Percentiles rank a stretch among this genome's conserved stretches.
phyloP scores from a whole-genome alignment of 1,140 invertebrate genomes.

The Euglossa dilemma region DNA sequence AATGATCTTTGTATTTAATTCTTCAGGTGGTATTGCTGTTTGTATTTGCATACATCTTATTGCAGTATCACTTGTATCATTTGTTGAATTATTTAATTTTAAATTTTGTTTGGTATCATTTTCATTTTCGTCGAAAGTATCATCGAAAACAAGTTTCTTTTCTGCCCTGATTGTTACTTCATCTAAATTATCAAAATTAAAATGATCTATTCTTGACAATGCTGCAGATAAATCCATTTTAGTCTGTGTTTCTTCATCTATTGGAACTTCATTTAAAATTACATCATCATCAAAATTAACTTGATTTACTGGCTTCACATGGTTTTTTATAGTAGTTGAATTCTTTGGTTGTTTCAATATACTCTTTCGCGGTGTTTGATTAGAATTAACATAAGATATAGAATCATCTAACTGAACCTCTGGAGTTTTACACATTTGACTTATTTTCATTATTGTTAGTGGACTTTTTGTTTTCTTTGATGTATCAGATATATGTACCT shows the following conservation, averaged over 20 bases:
- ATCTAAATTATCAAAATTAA: constrained; percentile 36
- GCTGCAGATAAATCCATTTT: constrained; percentile 53
- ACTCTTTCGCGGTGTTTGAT: constrained; percentile 75
- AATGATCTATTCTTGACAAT: constrained; percentile 66
- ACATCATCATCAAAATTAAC: constrained; percentile 69
- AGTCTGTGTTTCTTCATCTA: constrained; percentile 55
- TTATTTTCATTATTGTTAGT: constrained; percentile 71
- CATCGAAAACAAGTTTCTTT: constrained; percentile 70
- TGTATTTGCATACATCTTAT: not conserved
- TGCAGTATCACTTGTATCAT: not conserved
- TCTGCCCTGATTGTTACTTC: constrained; percentile 49
- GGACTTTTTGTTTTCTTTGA: constrained; percentile 63
- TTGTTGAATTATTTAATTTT: not conserved
- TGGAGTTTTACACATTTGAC: constrained; percentile 73
- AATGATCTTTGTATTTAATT: not conserved
- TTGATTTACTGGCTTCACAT: constrained; percentile 53
- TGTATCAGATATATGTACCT: constrained; percentile 48
- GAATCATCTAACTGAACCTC: constrained; percentile 72
- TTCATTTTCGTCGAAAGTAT: constrained; percentile 35
- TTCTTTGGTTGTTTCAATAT: constrained; percentile 74
- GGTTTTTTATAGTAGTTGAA: constrained; percentile 37
- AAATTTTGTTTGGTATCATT: not conserved
- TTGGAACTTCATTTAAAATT: constrained; percentile 52
- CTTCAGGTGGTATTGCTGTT: not conserved
- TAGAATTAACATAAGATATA: constrained; percentile 75